phyloP scores from a whole-genome alignment of 23 tunicate species.

The Trididemnum nubilum region DNA sequence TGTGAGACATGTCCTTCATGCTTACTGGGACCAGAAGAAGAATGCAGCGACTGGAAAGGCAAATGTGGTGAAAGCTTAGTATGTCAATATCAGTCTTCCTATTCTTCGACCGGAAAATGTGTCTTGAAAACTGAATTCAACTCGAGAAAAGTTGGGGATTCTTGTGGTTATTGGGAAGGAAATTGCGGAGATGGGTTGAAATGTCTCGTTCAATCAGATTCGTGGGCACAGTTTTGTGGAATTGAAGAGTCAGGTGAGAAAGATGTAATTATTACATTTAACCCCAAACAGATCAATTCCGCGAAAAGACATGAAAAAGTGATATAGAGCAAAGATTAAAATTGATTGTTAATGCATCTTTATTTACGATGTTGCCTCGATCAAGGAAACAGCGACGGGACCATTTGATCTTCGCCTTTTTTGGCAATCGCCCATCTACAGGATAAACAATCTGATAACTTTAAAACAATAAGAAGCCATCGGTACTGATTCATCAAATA shows the following conservation, averaged over 20 bases:
- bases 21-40: slow-evolving; percentile 51
- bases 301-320: too few species aligned
- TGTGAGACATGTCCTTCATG: slow-evolving; percentile 42
- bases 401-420: too few species aligned
- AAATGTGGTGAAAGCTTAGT: slow-evolving; percentile 34
- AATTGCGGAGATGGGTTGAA: slow-evolving; percentile 33
- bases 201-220: slow-evolving; percentile 16
- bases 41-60: slow-evolving; percentile 47
- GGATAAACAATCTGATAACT: too few species aligned
- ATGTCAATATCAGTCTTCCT: slow-evolving; percentile 26
- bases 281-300: too few species aligned
- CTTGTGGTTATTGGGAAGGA: slow-evolving; percentile 38
- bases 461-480: too few species aligned
- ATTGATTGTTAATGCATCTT: too few species aligned
- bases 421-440: too few species aligned
- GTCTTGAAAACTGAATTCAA: slow-evolving; percentile 40
- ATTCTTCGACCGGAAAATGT: slow-evolving; percentile 46
- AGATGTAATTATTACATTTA: neutral
- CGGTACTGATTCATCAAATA: too few species aligned
- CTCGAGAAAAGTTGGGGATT: slow-evolving; percentile 35
- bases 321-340: too few species aligned
- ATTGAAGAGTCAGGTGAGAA: slow-evolving; percentile 21
- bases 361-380: too few species aligned
- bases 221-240: slow-evolving; percentile 15
- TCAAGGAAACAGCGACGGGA: too few species aligned